Conservation (phyloP, 2,797 vertebrate species). For the Loris lydekkerianus region DNA sequence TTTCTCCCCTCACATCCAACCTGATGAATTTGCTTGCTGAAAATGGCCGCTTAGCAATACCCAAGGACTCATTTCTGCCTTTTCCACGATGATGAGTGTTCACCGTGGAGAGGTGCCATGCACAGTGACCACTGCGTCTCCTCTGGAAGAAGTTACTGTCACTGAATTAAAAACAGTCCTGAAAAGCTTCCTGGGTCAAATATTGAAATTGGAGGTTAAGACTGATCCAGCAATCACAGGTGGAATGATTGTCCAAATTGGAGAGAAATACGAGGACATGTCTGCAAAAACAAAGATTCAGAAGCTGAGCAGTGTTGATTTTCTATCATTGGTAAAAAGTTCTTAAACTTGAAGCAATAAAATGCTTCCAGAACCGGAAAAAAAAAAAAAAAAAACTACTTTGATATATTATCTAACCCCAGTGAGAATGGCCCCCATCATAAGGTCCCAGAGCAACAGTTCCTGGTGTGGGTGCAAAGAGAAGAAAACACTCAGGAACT, state of each 20-base stretch:
- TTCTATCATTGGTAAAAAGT: not conserved
- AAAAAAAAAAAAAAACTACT: too few relatives aligned
- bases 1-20: not conserved
- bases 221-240: conserved; percentile 94
- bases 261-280: conserved; percentile 93
- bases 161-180: conserved; percentile 83
- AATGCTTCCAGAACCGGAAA: conserved; percentile 61
- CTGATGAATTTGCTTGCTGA: conserved; percentile 92
- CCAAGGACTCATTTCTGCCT: conserved; percentile 92
- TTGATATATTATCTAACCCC: too few relatives aligned
- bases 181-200: conserved; percentile 93
- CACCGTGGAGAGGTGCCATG: conserved; percentile 96
- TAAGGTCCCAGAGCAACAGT: too few relatives aligned
- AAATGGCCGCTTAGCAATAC: conserved; percentile 93
- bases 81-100: conserved; percentile 97
- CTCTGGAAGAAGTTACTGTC: too few relatives aligned
- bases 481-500: too few relatives aligned
- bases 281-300: conserved; percentile 96
- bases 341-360: conserved; percentile 80
- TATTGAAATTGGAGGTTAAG: conserved; percentile 95
- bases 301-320: conserved; percentile 91
- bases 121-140: conserved; percentile 89
- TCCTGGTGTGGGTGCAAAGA: too few relatives aligned
- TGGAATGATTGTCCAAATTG: conserved; percentile 95
- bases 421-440: too few relatives aligned